These are phyloP conservation scores for Pocillopora meandrina DNA, from an alignment of 92 coral and sea anemone species.

Conservation along the genomic window DNA sequence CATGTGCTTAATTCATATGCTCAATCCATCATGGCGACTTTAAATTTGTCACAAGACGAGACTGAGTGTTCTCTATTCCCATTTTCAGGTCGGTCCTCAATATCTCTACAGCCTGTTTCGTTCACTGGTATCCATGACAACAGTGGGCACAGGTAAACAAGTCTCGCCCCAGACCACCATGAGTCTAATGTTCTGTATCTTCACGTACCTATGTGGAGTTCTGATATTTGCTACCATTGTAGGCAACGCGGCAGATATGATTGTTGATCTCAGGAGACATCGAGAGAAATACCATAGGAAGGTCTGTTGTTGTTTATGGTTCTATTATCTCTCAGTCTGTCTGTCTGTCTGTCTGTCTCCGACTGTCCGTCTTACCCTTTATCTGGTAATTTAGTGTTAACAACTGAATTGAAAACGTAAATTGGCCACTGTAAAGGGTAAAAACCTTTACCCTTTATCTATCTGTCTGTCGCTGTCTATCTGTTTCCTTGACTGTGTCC, in stretches of 20 bases:
- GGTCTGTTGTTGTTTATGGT: constrained; percentile 41
- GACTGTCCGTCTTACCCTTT: too few species aligned
- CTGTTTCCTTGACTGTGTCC: too few species aligned
- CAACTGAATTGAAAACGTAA: too few species aligned
- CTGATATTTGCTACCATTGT: constrained; percentile 92
- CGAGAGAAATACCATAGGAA: constrained; percentile 84
- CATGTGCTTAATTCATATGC: not conserved
- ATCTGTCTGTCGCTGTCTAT: too few species aligned
- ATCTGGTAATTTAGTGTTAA: too few species aligned
- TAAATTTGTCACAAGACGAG: too few species aligned
- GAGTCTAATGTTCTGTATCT: constrained; percentile 75
- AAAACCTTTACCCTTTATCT: too few species aligned
- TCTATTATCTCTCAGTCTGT: not conserved
- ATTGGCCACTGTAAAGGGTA: too few species aligned
- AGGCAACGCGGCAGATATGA: constrained; percentile 95
- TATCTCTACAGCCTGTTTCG: constrained; percentile 88
- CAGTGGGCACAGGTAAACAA: constrained; percentile 77
- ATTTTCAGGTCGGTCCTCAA: constrained; percentile 76
- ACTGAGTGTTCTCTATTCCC: not conserved
- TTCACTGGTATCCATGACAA: constrained; percentile 92
- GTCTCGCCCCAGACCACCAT: constrained; percentile 68
- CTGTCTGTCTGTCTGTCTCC: too few species aligned
- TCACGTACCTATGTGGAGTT: constrained; percentile 89
- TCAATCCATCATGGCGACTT: too few species aligned
- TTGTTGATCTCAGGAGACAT: constrained; percentile 73